phyloP scores from a whole-genome alignment of 1,140 invertebrate genomes.

The Adelges cooleyi region DNA sequence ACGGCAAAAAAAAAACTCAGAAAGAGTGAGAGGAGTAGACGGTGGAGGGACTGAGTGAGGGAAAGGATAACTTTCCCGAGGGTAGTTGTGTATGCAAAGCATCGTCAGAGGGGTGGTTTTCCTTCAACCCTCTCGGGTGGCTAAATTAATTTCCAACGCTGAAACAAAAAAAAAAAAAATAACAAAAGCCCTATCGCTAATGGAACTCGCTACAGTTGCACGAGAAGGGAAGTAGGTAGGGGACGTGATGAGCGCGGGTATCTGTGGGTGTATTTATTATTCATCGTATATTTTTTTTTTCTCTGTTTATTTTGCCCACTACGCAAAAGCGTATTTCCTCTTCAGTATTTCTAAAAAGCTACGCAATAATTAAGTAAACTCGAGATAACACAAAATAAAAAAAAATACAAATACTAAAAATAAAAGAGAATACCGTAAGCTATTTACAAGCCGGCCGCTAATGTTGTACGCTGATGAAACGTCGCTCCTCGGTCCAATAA shows the following conservation, averaged over 20 bases:
- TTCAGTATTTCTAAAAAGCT: slow-evolving; percentile 6
- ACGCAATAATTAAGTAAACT: slow-evolving; percentile 7
- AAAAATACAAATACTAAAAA: no score
- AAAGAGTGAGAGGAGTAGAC: background rate
- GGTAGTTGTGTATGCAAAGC: slow-evolving; percentile 28
- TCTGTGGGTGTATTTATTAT: slow-evolving; percentile 24
- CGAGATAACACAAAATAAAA: no score
- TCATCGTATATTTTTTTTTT: slow-evolving; percentile 24
- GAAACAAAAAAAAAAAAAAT: slow-evolving; percentile 18
- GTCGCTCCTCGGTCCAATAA: no score
- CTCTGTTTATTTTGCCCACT: background rate
- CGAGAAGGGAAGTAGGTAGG: background rate
- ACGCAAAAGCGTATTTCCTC: background rate
- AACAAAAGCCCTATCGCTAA: slow-evolving; percentile 21
- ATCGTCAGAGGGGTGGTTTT: slow-evolving; percentile 27
- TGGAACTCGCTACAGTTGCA: slow-evolving; percentile 18
- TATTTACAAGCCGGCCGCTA: background rate
- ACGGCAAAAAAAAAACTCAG: background rate
- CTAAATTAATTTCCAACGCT: slow-evolving; percentile 27
- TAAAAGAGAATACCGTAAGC: background rate
- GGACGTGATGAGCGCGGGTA: slow-evolving; percentile 12
- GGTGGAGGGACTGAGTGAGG: slow-evolving; percentile 8
- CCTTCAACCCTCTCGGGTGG: slow-evolving; percentile 29
- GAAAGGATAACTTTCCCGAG: slow-evolving; percentile 27
- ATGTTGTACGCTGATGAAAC: no score